phyloP scores from a whole-genome alignment of 2,113 vertebrate genomes.

The Phaetusa simplex region DNA sequence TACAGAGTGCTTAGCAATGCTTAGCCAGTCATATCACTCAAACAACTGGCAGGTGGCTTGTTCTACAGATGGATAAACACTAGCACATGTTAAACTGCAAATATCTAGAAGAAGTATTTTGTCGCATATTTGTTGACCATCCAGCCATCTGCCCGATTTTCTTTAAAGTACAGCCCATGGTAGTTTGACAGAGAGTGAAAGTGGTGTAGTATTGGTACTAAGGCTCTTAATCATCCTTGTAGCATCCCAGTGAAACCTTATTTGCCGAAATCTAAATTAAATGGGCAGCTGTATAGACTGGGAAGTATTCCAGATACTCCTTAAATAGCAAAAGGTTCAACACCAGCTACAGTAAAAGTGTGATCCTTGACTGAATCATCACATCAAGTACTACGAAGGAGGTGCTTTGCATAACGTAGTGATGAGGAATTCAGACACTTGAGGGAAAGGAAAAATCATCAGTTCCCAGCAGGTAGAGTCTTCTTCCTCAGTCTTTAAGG shows the following conservation, averaged over 20 bases:
- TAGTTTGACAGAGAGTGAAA: not conserved
- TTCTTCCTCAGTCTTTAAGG: not conserved
- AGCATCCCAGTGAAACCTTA: not conserved
- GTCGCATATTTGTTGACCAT: not conserved
- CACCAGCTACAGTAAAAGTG: not conserved
- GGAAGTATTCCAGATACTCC: conserved; percentile 1
- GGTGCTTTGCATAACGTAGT: not conserved
- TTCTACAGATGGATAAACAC: not conserved
- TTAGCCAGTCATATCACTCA: not conserved
- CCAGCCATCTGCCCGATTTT: conserved; percentile 2
- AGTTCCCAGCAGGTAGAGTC: not conserved
- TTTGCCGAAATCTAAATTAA: not conserved
- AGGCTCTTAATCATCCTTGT: not conserved
- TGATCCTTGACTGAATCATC: not conserved
- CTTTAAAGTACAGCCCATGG: not conserved
- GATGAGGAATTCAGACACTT: not conserved
- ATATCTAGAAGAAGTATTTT: not conserved
- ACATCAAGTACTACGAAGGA: not conserved
- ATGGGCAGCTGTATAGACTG: not conserved
- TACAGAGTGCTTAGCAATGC: not conserved
- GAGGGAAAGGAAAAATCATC: not conserved
- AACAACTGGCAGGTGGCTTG: not conserved
- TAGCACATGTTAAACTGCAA: not conserved
- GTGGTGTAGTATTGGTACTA: not conserved
- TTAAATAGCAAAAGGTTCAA: not conserved